Evolutionary conservation across 2,888 invertebrate species (phyloP).

Genomic region (Pharmacophagus antenor): DNA sequence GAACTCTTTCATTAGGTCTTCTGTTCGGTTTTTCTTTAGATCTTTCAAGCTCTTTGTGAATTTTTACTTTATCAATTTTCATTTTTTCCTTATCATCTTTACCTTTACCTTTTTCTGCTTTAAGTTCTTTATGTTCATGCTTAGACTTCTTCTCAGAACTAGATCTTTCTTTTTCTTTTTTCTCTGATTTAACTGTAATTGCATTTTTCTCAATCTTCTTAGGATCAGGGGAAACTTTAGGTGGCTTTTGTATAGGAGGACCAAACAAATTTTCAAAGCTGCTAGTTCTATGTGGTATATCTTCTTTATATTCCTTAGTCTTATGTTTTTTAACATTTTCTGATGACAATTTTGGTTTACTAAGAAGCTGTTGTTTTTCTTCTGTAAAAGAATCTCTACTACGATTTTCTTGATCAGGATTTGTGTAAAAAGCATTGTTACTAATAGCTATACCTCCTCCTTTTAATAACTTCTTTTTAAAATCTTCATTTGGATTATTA

Average conservation of each 20-base stretch:
- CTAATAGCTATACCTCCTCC: conserved; percentile 87
- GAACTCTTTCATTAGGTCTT: conserved; percentile 64
- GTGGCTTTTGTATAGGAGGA: conserved; percentile 88
- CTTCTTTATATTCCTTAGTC: conserved; percentile 78
- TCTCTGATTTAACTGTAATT: conserved; percentile 67
- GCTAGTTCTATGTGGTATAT: conserved; percentile 79
- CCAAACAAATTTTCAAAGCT: conserved; percentile 92
- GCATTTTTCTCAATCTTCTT: conserved; percentile 74
- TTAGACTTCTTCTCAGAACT: conserved; percentile 73
- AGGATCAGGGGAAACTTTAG: conserved; percentile 85
- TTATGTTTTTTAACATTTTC: conserved; percentile 82
- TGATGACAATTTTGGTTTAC: conserved; percentile 86
- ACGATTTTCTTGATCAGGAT: conserved; percentile 78
- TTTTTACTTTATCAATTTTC: conserved; percentile 72
- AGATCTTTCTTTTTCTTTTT: conserved; percentile 79
- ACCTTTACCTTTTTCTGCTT: conserved; percentile 69
- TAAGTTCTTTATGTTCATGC: conserved; percentile 72
- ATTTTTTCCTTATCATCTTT: conserved; percentile 74
- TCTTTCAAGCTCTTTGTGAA: conserved; percentile 80
- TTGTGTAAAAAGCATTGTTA: conserved; percentile 70
- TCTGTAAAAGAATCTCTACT: conserved; percentile 80
- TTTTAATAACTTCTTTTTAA: conserved; percentile 91
- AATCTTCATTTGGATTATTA: conserved; percentile 92
- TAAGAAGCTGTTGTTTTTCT: conserved; percentile 82
- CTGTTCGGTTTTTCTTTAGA: conserved; percentile 80